These are phyloP conservation scores for Tinamus major DNA, from an alignment of 2,797 vertebrate species.

Conservation along the genomic window DNA sequence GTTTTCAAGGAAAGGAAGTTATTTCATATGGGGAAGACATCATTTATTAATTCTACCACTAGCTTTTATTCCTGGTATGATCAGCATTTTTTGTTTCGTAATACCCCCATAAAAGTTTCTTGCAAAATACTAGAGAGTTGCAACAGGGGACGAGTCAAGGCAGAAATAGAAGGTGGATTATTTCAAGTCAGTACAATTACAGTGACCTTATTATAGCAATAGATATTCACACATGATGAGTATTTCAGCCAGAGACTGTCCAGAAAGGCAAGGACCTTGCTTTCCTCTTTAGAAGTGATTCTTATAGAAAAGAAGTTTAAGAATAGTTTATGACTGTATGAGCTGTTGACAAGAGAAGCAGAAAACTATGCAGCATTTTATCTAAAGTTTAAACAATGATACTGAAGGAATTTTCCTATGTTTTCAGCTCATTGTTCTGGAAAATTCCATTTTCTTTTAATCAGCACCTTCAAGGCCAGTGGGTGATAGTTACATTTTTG, in stretches of 20 bases:
- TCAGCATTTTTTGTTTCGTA: neutral
- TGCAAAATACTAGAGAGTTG: neutral
- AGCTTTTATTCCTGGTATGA: neutral
- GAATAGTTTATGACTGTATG: neutral
- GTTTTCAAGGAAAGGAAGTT: neutral
- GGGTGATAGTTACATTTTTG: neutral
- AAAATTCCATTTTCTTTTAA: neutral
- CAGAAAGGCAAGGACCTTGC: neutral
- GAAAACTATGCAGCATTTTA: neutral
- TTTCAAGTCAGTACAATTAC: neutral
- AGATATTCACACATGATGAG: neutral
- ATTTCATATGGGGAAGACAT: neutral
- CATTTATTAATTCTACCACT: neutral
- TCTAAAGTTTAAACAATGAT: neutral
- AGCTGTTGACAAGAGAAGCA: neutral
- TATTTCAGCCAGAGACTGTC: neutral
- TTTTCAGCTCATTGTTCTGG: neutral
- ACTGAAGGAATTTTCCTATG: neutral
- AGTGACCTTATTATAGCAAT: neutral
- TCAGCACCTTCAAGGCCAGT: neutral
- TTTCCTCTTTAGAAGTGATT: neutral
- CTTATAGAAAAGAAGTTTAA: neutral
- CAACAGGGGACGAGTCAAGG: neutral
- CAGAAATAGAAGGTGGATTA: neutral
- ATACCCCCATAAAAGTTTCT: too few relatives aligned